A percentile compares a stretch with the other conserved stretches of the same genome.
These are phyloP conservation scores for Tetragonisca angustula DNA, from an alignment of 2,888 invertebrate species.

Conservation along the genomic window DNA sequence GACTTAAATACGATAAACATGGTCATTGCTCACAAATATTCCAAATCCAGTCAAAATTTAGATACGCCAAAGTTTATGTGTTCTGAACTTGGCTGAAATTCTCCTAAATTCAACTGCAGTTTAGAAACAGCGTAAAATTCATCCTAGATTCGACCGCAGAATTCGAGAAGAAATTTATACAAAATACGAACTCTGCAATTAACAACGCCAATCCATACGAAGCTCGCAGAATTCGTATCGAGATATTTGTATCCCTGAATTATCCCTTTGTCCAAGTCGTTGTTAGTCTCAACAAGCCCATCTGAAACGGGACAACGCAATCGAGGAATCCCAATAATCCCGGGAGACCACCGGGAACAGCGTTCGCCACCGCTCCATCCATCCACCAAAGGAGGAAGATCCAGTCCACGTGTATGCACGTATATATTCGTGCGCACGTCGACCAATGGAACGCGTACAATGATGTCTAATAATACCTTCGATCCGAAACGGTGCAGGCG, in stretches of 20 bases:
- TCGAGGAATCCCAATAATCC: constrained; percentile 17
- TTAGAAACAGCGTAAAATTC: too few species aligned
- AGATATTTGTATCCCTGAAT: not conserved
- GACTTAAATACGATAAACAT: too few species aligned
- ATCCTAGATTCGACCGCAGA: too few species aligned
- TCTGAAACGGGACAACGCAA: not conserved
- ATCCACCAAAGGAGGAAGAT: constrained; percentile 4
- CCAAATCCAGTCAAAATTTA: too few species aligned
- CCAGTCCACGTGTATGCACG: not conserved
- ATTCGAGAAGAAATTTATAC: too few species aligned
- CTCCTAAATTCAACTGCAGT: too few species aligned
- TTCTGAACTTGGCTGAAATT: too few species aligned
- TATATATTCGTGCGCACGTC: constrained; percentile 21
- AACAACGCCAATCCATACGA: not conserved
- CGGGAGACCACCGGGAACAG: not conserved
- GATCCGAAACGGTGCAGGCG: constrained; percentile 29
- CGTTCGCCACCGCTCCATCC: not conserved
- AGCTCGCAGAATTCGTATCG: not conserved
- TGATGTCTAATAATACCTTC: constrained; percentile 60
- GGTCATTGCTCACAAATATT: too few species aligned
- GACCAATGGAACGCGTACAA: constrained; percentile 65
- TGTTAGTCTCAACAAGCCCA: not conserved
- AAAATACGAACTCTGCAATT: too few species aligned
- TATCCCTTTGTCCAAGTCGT: not conserved
- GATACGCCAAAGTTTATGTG: too few species aligned